These are phyloP conservation scores for Rhyacophila brunnea DNA, from an alignment of 1,140 invertebrate species.

Conservation along the genomic window DNA sequence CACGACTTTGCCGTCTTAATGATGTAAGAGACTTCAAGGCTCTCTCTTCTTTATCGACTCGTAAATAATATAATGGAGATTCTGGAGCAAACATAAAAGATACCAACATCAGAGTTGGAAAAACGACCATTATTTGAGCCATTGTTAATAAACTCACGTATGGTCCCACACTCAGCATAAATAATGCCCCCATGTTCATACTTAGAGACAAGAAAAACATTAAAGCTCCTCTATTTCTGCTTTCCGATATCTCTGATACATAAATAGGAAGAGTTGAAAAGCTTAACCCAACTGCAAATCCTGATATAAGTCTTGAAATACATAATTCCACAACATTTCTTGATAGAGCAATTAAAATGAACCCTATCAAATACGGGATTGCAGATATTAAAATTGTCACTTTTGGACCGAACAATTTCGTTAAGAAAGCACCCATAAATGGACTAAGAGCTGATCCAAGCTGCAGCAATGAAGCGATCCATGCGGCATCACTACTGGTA, in stretches of 20 bases:
- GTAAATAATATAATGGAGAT: slow-evolving; percentile 20
- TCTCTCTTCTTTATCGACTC: slow-evolving; percentile 7
- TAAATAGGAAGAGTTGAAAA: slow-evolving; percentile 19
- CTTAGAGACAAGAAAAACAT: slow-evolving; percentile 17
- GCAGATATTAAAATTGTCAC: slow-evolving; percentile 36
- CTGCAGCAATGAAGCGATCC: slow-evolving; percentile 24
- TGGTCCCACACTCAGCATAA: slow-evolving; percentile 6
- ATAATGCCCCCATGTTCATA: slow-evolving; percentile 7
- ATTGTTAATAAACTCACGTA: slow-evolving; percentile 14
- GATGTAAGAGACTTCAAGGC: slow-evolving; percentile 5
- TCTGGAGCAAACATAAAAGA: slow-evolving; percentile 20
- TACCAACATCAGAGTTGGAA: slow-evolving; percentile 9
- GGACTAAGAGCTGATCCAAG: slow-evolving; percentile 22
- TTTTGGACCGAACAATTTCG: slow-evolving; percentile 40
- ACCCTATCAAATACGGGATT: slow-evolving; percentile 35
- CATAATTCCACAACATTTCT: slow-evolving; percentile 1
- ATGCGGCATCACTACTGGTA: slow-evolving; percentile 28
- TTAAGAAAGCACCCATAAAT: slow-evolving; percentile 29
- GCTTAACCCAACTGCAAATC: slow-evolving; percentile 14
- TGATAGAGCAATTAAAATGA: slow-evolving; percentile 37
- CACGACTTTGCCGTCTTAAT: slow-evolving; percentile 16
- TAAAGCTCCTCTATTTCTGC: slow-evolving; percentile 16
- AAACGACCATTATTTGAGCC: slow-evolving; percentile 15
- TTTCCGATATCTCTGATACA: slow-evolving; percentile 26
- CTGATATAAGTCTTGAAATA: slow-evolving; percentile 13